Evolutionary conservation across 2,797 vertebrate genomes (phyloP).

Genomic region (Lepilemur septentrionalis): DNA sequence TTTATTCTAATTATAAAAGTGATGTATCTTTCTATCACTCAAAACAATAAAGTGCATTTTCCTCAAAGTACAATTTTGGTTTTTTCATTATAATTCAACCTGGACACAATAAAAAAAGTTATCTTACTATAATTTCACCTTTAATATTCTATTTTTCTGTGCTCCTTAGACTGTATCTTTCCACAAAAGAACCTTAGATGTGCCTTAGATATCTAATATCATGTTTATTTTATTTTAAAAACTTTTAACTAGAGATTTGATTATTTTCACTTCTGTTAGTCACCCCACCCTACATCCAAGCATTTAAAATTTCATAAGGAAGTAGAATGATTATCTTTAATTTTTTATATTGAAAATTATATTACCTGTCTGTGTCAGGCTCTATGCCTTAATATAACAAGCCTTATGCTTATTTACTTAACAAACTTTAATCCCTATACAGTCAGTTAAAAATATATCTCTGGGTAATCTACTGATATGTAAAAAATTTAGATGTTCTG

Average conservation of each 20-base stretch:
- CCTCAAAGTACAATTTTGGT: neutral
- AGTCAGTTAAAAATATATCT: neutral
- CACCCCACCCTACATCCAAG: rapidly evolving
- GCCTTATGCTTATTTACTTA: neutral
- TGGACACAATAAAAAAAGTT: neutral
- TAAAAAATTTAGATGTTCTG: neutral
- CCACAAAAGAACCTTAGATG: neutral
- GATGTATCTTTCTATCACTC: neutral
- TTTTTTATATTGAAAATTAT: neutral
- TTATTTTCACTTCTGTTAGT: neutral
- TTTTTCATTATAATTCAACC: neutral
- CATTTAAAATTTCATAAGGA: neutral
- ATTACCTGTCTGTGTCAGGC: neutral
- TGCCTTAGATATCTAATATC: neutral
- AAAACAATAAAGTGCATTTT: neutral
- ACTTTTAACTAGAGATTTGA: neutral
- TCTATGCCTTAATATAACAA: neutral
- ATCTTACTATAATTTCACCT: neutral
- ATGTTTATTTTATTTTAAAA: neutral
- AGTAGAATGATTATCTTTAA: neutral
- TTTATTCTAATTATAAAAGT: neutral
- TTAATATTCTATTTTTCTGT: neutral
- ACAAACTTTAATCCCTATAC: neutral
- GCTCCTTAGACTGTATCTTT: neutral
- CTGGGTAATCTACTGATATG: neutral